Percentiles rank a stretch among this genome's conserved stretches.
phyloP scores from a whole-genome alignment of 35 echinoderm and acorn worm species.

The Ophiothrix spiculata region DNA sequence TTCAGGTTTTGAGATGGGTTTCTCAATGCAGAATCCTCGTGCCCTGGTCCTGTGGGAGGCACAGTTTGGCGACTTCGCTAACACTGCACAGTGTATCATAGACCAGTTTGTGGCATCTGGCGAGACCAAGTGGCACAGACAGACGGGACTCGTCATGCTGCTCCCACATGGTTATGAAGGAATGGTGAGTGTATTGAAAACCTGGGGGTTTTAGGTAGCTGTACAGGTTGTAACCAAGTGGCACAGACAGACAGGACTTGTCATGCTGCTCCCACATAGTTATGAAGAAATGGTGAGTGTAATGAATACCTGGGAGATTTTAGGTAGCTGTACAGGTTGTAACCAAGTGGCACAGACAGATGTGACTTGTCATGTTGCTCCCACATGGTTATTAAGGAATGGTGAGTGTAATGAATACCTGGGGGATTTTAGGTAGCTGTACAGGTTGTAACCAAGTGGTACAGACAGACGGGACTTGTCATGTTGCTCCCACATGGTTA shows the following conservation, averaged over 20 bases:
- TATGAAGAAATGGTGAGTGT: constrained; percentile 97
- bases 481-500: constrained; percentile 92
- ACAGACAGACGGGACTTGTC: constrained; percentile 83
- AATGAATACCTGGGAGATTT: too few relatives aligned
- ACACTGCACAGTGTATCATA: constrained; percentile 94
- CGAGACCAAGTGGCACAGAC: constrained; percentile 95
- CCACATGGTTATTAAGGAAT: too few relatives aligned
- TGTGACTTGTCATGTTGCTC: too few relatives aligned
- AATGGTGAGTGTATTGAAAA: constrained; percentile 96
- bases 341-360: too few relatives aligned
- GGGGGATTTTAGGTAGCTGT: too few relatives aligned
- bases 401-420: too few relatives aligned
- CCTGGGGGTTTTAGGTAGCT: too few relatives aligned
- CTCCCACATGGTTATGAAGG: constrained; percentile 97
- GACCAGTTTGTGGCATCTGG: constrained; percentile 95
- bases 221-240: too few relatives aligned
- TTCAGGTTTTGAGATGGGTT: constrained; percentile 97
- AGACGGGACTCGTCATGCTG: constrained; percentile 92
- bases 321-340: too few relatives aligned
- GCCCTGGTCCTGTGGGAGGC: constrained; percentile 96
- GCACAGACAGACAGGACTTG: constrained; percentile 88
- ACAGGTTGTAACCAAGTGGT: too few relatives aligned
- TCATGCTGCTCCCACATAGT: constrained; percentile 92
- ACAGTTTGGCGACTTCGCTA: constrained; percentile 98
- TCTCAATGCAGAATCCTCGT: constrained; percentile 90